Evolutionary conservation across 2,797 vertebrate species (phyloP), one percentile per base, ranked within the genome.

Genomic region (Cheirogaleus major): DNA sequence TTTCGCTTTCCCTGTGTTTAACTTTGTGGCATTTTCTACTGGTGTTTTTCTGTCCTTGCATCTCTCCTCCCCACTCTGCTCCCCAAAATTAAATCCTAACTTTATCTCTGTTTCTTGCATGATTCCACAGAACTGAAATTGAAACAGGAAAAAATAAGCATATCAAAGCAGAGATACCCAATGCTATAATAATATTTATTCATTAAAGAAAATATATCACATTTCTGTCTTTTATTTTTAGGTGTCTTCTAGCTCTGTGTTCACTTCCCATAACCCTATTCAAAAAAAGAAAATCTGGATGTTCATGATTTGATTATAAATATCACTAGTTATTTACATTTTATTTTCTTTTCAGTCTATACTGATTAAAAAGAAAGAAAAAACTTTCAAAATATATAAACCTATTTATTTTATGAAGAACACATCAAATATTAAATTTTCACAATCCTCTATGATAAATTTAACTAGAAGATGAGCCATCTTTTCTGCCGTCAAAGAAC

Each of bases 41-140:
- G 7, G 17, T 55, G 20, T 15, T 59, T 83, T 86, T 75, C 63
- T 55, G 5, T 52, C 2, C 8, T n/a, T 89, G 7, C 17, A 23
- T 55, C 5, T 6, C 27, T 45, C 11, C 1, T 79, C 13, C 25
- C 0, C 7, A 43, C 11, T 17, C 61, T 27, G 30, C 0, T 4
- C 5, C 25, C 1, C 25, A 0, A 80, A 45, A 48, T 59, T 65
- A 75, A 61, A 35, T 79, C 14, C 43, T 17, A 65, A 25, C 38
- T n/a, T 57, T 57, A 78, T 70, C 30, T 82, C 55, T 65, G 4
- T 27, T 93, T 27, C 30, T 8, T 41, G 7, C 1, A 23, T 50
- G 5, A 80, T n/a, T 93, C 43, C 93, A 43, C 15, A 89, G 43
- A 82, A 96, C 17, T 57, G 12, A 89, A 93, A 85, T 69, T 72